Percentiles rank a stretch among this genome's conserved stretches.
These are phyloP conservation scores for Drosophila helvetica DNA, from an alignment of 2,888 invertebrate species.

Conservation along the genomic window DNA sequence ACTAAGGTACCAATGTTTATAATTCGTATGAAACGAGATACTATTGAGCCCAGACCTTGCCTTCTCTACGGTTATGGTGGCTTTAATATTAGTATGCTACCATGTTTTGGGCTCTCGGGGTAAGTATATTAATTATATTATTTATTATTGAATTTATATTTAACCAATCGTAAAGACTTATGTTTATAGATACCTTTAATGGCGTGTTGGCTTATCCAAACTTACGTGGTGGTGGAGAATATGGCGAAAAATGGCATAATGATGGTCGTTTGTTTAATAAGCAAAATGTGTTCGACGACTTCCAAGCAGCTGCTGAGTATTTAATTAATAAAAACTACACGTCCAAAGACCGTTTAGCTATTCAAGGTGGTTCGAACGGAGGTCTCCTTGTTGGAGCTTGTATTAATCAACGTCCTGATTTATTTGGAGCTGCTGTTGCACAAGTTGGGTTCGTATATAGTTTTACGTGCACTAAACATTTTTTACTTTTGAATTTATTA, in stretches of 20 bases:
- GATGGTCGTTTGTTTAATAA: conserved; percentile 95
- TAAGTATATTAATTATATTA: conserved; percentile 39
- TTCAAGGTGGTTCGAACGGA: conserved; percentile 98
- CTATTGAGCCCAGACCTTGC: conserved; percentile 87
- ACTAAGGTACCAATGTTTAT: conserved; percentile 98
- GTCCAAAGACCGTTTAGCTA: conserved; percentile 88
- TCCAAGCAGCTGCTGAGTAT: conserved; percentile 95
- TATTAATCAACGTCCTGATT: conserved; percentile 96
- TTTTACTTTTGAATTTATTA: no score
- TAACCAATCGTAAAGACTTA: conserved; percentile 83
- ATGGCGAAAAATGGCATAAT: conserved; percentile 99
- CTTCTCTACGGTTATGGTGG: conserved; percentile 98
- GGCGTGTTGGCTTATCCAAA: conserved; percentile 97
- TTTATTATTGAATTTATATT: neutral
- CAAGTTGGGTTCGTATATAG: conserved; percentile 92
- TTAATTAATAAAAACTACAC: conserved; percentile 93
- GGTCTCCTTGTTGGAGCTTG: conserved; percentile 98
- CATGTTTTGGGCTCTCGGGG: conserved; percentile 94
- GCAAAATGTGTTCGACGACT: conserved; percentile 99
- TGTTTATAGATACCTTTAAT: conserved; percentile 94
- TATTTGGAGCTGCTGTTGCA: conserved; percentile 96
- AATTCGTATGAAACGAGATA: conserved; percentile 87
- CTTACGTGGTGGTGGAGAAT: conserved; percentile 98
- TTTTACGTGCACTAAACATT: no score
- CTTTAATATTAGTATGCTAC: conserved; percentile 96